A percentile compares a stretch with the other conserved stretches of the same genome.
Conservation (phyloP, 2,113 vertebrate genomes). For the Rafetus swinhoei region DNA sequence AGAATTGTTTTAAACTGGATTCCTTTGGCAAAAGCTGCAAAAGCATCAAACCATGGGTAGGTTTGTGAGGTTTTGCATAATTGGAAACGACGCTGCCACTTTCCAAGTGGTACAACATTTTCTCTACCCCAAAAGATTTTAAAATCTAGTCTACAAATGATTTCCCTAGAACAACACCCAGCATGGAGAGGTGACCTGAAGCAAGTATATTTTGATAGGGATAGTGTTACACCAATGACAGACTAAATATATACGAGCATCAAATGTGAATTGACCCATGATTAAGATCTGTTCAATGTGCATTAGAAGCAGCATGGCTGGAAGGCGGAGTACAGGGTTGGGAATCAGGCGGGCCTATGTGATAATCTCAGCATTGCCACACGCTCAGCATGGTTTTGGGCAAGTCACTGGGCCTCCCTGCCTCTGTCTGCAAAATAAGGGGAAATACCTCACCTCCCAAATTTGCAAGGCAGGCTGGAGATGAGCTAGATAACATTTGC, state of each 20-base stretch:
- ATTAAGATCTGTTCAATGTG: neutral
- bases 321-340: neutral
- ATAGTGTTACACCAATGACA: neutral
- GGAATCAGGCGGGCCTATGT: neutral
- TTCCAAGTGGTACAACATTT: neutral
- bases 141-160: neutral
- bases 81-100: neutral
- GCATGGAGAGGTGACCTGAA: neutral
- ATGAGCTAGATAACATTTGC: neutral
- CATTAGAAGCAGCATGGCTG: neutral
- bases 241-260: neutral
- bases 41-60: fast-evolving
- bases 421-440: neutral
- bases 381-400: neutral
- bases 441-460: neutral
- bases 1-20: neutral
- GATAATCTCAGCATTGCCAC: neutral
- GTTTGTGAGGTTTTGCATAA: neutral
- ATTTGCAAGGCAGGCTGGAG: neutral
- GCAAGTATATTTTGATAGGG: fast-evolving
- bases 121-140: neutral
- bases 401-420: neutral
- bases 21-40: neutral
- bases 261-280: neutral
- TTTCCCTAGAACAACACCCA: neutral